Base-by-base conservation (phyloP, 2,113 vertebrate genomes). In the Galeopterus variegatus region DNA sequence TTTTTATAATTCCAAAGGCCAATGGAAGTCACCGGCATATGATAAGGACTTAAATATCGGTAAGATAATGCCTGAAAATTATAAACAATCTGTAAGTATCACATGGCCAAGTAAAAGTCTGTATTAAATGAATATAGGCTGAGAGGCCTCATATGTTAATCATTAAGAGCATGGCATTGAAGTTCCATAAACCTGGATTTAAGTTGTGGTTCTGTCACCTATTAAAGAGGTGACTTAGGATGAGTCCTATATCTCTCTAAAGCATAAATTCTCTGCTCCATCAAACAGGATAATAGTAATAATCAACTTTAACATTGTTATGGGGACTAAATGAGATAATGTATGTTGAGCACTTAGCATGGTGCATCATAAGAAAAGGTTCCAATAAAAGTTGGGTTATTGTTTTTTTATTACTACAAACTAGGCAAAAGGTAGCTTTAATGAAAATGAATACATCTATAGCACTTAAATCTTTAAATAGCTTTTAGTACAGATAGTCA, bases 381-480 rank as follows among this genome's bases (percentile, higher is more conserved):
- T 76, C 41, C 45, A 80, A 23, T 65, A 67, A 75, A 87, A 64
- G 11, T 54, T 60, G 18, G 11, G 3, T 62, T 76, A 33, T 73
- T 92, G 13, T 80, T 64, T 36, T 86, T 81, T n/a, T 56, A 60
- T 81, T 79, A 70, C 26, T 60, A 19, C 52, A 80, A 86, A 72
- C 6, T 48, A 94, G 72, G 52, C n/a, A 96, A 94, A 86, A 85
- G 10, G 5, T 41, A 88, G 19, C 33, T 97, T 92, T 76, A 91
- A 56, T 33, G 50, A 65, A 94, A 88, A 72, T 60, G 45, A 82
- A 12, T 75, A 24, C 15, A 83, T 86, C 23, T 67, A 73, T 64
- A 84, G 60, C 48, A 94, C 84, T 91, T 87, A 87, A 86, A 65
- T 94, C 76, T 95, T 93, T 89, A 76, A 92, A 69, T 52, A 93